Evolutionary conservation across 1,140 invertebrate species (phyloP).

Genomic region (Aporrectodea caliginosa): DNA sequence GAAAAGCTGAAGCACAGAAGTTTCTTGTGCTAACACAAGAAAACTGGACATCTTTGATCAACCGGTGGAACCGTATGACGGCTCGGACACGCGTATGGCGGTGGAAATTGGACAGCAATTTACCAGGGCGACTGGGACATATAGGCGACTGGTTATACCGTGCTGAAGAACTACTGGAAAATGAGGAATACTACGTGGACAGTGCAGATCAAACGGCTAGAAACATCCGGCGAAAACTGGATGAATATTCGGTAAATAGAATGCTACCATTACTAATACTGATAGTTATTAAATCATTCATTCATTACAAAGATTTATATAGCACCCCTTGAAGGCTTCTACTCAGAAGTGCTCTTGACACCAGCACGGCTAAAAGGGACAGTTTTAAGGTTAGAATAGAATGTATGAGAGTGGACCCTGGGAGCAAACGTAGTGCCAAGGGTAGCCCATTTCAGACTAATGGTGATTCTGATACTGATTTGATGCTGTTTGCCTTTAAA

Average conservation of each 20-base stretch:
- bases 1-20: conserved; percentile 20
- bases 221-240: conserved; percentile 62
- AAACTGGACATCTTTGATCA: conserved; percentile 36
- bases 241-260: conserved; percentile 72
- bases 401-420: no score
- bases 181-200: conserved; percentile 36
- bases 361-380: no score
- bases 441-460: no score
- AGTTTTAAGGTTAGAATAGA: no score
- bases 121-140: conserved; percentile 76
- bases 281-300: no score
- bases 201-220: conserved; percentile 19
- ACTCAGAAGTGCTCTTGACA: no score
- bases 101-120: conserved; percentile 71
- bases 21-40: conserved; percentile 29
- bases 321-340: no score
- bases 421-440: no score
- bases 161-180: conserved; percentile 73
- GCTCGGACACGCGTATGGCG: conserved; percentile 74
- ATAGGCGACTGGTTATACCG: conserved; percentile 84
- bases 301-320: no score
- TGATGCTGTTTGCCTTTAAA: no score
- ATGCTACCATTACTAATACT: no score
- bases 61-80: conserved; percentile 38
- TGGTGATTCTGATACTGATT: no score